These are phyloP conservation scores for Indicator indicator DNA, from an alignment of 2,113 vertebrate species.

Conservation along the genomic window DNA sequence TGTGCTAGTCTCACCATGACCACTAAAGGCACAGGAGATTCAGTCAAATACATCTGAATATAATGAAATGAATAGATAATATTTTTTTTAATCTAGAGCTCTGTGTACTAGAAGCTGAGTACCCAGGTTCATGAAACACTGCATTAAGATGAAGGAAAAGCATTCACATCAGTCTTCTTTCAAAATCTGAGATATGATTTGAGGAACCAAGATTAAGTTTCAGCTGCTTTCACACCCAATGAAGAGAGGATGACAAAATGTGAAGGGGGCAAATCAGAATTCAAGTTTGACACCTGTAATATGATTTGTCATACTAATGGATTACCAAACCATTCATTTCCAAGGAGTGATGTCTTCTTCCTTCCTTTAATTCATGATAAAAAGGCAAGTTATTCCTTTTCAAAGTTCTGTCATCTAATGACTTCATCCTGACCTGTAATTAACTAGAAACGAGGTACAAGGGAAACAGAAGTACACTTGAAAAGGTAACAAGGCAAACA, in stretches of 20 bases:
- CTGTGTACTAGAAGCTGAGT: neutral
- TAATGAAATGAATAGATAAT: accelerated
- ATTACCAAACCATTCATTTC: neutral
- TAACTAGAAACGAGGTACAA: slow-evolving; percentile 1
- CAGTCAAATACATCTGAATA: neutral
- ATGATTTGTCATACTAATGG: neutral
- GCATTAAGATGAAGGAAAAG: neutral
- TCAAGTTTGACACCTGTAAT: neutral
- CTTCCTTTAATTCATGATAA: neutral
- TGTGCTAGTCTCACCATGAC: neutral
- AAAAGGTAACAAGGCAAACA: slow-evolving; percentile 24
- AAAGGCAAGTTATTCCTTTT: neutral
- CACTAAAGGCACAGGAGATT: neutral
- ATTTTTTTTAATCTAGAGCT: neutral
- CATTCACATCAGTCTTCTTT: neutral
- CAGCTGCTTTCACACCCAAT: neutral
- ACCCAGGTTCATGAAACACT: accelerated
- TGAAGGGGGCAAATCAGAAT: neutral
- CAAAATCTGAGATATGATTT: neutral
- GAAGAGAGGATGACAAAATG: neutral
- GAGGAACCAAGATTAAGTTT: neutral
- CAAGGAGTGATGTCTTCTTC: neutral
- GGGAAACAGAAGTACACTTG: neutral
- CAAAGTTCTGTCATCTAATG: slow-evolving; percentile 21
- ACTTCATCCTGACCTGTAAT: slow-evolving; percentile 21